Base-by-base conservation (phyloP, 1,140 invertebrate genomes). In the Drosophila funebris region DNA sequence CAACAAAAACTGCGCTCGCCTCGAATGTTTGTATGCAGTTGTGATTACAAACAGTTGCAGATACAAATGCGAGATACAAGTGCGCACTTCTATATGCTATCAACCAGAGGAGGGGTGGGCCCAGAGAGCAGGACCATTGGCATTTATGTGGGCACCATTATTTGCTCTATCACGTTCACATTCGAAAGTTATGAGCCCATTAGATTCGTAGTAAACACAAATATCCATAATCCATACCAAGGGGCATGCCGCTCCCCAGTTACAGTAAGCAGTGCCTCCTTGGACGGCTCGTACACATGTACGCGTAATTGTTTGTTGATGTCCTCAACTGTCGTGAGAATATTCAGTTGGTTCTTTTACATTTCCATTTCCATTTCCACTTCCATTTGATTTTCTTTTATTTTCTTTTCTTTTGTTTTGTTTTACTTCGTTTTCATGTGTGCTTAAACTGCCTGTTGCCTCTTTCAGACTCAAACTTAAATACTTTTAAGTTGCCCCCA, bases 141-240 rank as follows among this genome's bases (percentile, higher is more conserved):
- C 68, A 61, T 63, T 79, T 74, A 88, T 88, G 83, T 88, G 83
- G 83, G 83, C 83, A 82, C 83, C 83, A 88, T 83, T 88, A 88
- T 88, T 88, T 88, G 73, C 76, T 88, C 79, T 88, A 79, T 88
- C 83, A 88, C 83, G 83, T 88, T 72, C 69, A 44, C 66, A 76
- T 78, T 66, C 60, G 71, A 79, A 87, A 88, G 83, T 88, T 88
- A 88, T 88, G 76, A 88, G 84, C 75, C 87, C 83, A 88, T 88
- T 83, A 87, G 75, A 66, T 67, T 53, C 77, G 78, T 87, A 87
- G 78, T 88, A 88, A 88, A 88, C 83, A 83, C 72, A 88, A 79
- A 88, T 88, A 88, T 88, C 84, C 78, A 88, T 87, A 88, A 88
- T 88, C 75, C 83, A 52, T 72, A 37, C 56, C 57, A 62, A 27